phyloP scores from a whole-genome alignment of 2,888 invertebrate genomes.

The Habroteleia sp. region DNA sequence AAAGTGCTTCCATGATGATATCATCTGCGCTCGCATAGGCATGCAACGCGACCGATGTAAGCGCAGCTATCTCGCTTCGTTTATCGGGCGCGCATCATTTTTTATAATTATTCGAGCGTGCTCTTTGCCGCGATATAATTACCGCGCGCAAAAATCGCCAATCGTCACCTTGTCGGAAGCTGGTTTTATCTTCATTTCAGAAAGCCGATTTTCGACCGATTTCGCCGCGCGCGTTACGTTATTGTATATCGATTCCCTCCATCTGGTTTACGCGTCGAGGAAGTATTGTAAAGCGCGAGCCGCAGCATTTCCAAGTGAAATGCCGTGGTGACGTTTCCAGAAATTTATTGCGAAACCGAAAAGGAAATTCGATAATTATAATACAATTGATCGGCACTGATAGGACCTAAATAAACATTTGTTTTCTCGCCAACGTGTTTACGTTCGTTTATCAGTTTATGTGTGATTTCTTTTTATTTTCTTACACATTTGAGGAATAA shows the following conservation, averaged over 20 bases:
- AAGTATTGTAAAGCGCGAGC: constrained; percentile 22
- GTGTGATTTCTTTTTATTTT: too few relatives aligned
- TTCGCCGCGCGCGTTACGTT: constrained; percentile 4
- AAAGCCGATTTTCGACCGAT: constrained; percentile 34
- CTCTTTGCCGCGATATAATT: constrained; percentile 59
- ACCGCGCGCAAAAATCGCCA: constrained; percentile 23
- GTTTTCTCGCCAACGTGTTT: too few relatives aligned
- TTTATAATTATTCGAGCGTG: constrained; percentile 62
- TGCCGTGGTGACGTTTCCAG: background rate
- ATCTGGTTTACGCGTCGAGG: constrained; percentile 40
- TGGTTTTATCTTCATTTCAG: constrained; percentile 29
- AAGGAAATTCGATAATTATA: constrained; percentile 26
- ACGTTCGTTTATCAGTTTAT: too few relatives aligned
- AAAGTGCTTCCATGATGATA: constrained; percentile 62
- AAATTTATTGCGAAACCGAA: background rate
- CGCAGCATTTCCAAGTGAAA: constrained; percentile 21
- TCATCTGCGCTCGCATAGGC: constrained; percentile 57
- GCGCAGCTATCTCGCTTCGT: constrained; percentile 59
- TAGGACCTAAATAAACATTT: background rate
- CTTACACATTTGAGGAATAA: too few relatives aligned
- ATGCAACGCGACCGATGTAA: constrained; percentile 59
- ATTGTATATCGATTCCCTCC: constrained; percentile 28
- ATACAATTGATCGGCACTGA: constrained; percentile 8
- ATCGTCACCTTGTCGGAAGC: constrained; percentile 56
- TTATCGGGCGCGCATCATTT: constrained; percentile 59